Base-by-base conservation (phyloP, 2,113 vertebrate genomes). In the Phoxinus phoxinus region DNA sequence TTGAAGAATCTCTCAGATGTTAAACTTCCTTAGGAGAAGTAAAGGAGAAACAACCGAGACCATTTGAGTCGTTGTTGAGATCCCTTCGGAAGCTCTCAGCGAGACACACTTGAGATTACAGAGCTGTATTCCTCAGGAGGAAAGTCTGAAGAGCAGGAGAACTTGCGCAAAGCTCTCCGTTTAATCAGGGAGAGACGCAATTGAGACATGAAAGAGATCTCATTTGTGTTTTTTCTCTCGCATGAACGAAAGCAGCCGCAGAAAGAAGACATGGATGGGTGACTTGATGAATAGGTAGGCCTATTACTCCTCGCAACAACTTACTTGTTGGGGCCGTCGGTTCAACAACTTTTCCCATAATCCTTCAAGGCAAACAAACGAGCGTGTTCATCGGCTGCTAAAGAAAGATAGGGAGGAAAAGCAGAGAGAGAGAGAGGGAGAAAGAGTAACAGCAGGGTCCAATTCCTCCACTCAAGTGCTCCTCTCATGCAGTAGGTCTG, bases 391-490 rank as follows among this genome's bases (percentile, higher is more conserved):
- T 53, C 37, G 76, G 73, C 85, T 86, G 75, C 67, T 88, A 56
- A 78, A 85, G 83, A 81, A 65, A 75, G 77, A 67, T 67, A 85
- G 83, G 61, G 86, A 85, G 73, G 44, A 74, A n/a, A n/a, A n/a
- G n/a, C n/a, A n/a, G 56, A 77, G 80, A 67, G 59, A 46, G 58
- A 37, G 71, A 76, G 76, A 61, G 83, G 25, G 86, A 32, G 86
- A 82, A 83, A 32, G 84, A 87, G 81, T 72, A 89, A 83, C 93
- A 93, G 93, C 93, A 25, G 93, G 91, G 91, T 93, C 96, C 97
- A 96, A 98, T 98, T 98, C 97, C 96, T 97, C 96, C 96, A 96
- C 96, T 98, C 96, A 96, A 97, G 93, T 94, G 96, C 97, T 96
- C 96, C 96, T 95, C 96, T 96, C 96, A 94, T 95, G 94, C 94